Percentiles rank a stretch among this genome's conserved stretches.
These are phyloP conservation scores for Cichlasoma orientale DNA, from an alignment of 2,797 vertebrate genomes.

Conservation along the genomic window DNA sequence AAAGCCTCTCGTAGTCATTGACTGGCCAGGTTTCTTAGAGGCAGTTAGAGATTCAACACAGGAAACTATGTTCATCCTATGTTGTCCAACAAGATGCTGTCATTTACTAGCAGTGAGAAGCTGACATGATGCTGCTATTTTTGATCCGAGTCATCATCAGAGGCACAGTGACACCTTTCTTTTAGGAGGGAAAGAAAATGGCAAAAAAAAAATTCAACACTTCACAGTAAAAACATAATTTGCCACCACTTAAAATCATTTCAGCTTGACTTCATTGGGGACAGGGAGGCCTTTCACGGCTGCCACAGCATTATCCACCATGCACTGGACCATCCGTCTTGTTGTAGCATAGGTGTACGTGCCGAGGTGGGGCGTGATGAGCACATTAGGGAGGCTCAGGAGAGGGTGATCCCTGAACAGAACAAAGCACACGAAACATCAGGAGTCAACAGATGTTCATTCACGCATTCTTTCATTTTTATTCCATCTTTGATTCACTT, in stretches of 20 bases:
- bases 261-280: slow-evolving; percentile 66
- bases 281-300: slow-evolving; percentile 63
- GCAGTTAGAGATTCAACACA: neutral
- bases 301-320: slow-evolving; percentile 72
- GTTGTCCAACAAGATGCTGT: neutral
- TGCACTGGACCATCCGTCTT: slow-evolving; percentile 61
- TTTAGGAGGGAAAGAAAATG: neutral
- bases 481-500: neutral
- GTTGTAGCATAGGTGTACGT: slow-evolving; percentile 56
- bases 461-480: neutral
- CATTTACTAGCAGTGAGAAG: too few relatives aligned
- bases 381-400: slow-evolving; percentile 73
- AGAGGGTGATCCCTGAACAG: slow-evolving; percentile 74
- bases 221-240: too few relatives aligned
- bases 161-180: too few relatives aligned
- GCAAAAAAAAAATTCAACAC: neutral
- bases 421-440: slow-evolving; percentile 22
- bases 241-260: neutral
- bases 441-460: neutral
- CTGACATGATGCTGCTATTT: too few relatives aligned
- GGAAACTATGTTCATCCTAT: neutral
- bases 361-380: slow-evolving; percentile 75
- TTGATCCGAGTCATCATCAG: too few relatives aligned
- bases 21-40: too few relatives aligned
- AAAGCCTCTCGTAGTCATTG: too few relatives aligned